phyloP scores from a whole-genome alignment of 2,888 invertebrate species.

The Escarpia spicata region DNA sequence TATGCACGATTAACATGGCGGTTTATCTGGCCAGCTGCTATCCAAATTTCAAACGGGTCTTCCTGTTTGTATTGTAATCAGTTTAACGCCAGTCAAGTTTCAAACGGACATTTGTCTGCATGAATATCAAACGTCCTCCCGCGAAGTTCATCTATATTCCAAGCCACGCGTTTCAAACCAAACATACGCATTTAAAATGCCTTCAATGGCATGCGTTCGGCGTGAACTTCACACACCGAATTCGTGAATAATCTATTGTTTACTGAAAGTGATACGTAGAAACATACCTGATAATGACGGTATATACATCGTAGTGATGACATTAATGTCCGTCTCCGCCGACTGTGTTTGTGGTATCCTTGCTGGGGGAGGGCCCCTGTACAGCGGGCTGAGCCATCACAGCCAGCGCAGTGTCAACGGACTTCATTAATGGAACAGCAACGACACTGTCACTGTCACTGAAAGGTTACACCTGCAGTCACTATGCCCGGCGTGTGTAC shows the following conservation, averaged over 20 bases:
- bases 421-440: neutral
- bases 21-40: conserved; percentile 5
- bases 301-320: neutral
- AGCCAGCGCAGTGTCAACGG: neutral
- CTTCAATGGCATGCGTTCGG: neutral
- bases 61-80: conserved; percentile 12
- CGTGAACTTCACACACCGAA: neutral
- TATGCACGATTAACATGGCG: neutral
- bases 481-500: neutral
- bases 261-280: neutral
- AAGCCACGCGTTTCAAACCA: neutral
- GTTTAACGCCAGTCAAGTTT: neutral
- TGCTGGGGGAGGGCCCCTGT: neutral
- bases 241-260: neutral
- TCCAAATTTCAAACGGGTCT: neutral
- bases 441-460: neutral
- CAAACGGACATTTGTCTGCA: neutral
- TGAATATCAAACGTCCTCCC: conserved; percentile 1
- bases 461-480: neutral
- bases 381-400: neutral
- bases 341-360: neutral
- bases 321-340: neutral
- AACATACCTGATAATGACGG: conserved; percentile 3
- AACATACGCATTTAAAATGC: neutral
- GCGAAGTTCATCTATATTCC: neutral